Conservation (phyloP, 2,113 vertebrate genomes). For the Lepidothrix coronata region DNA sequence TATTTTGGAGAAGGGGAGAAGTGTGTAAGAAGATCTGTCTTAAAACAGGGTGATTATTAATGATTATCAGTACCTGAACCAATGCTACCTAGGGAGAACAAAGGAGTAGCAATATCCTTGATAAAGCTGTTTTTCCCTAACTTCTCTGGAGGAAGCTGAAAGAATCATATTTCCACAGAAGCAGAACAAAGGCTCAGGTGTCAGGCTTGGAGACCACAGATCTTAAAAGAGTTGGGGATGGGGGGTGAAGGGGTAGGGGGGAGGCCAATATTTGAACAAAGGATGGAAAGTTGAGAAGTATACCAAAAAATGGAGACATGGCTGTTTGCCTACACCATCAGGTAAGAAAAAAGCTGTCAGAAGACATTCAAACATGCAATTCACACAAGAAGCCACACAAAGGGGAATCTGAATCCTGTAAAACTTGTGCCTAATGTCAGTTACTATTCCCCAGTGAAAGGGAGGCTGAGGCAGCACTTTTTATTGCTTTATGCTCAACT, state of each 20-base stretch:
- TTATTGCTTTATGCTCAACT: background rate
- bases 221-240: background rate
- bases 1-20: background rate
- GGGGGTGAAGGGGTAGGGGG: accelerated
- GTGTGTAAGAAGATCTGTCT: background rate
- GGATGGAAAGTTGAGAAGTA: background rate
- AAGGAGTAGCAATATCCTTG: background rate
- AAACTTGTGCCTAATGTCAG: background rate
- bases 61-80: background rate
- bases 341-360: background rate
- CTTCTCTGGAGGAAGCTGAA: background rate
- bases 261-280: background rate
- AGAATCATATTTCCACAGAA: background rate
- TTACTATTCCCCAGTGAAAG: background rate
- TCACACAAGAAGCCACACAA: background rate
- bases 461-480: background rate
- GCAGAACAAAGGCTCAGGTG: background rate
- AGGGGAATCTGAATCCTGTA: background rate
- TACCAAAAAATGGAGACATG: accelerated
- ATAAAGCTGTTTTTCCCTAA: background rate
- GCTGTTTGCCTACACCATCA: background rate
- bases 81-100: background rate
- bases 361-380: accelerated
- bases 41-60: background rate
- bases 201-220: background rate